phyloP scores from a whole-genome alignment of 2,888 invertebrate species.

The Apoda limacodes region DNA sequence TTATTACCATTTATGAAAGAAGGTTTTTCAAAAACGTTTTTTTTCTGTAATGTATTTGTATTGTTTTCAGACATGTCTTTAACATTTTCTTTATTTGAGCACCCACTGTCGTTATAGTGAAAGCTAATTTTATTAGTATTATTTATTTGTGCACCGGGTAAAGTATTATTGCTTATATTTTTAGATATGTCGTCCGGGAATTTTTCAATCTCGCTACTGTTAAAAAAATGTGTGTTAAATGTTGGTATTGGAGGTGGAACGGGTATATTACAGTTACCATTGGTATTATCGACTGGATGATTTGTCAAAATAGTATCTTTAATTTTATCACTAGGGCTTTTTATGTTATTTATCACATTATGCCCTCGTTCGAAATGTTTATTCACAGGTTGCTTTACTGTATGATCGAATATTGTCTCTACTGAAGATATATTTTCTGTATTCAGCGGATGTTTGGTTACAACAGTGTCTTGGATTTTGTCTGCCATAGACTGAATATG shows the following conservation, averaged over 20 bases:
- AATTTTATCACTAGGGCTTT: slow-evolving; percentile 42
- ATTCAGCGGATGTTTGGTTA: slow-evolving; percentile 62
- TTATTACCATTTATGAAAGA: slow-evolving; percentile 38
- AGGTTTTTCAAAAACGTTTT: slow-evolving; percentile 34
- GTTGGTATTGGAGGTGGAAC: slow-evolving; percentile 54
- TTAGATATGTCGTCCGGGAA: slow-evolving; percentile 12
- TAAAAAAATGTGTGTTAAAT: slow-evolving; percentile 37
- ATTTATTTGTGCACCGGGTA: too few relatives aligned
- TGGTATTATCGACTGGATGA: slow-evolving; percentile 28
- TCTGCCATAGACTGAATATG: slow-evolving; percentile 65
- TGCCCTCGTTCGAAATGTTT: slow-evolving; percentile 40
- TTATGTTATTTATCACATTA: slow-evolving; percentile 42
- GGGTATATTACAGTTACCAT: slow-evolving; percentile 33
- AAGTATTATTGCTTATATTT: slow-evolving; percentile 16
- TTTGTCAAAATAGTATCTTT: slow-evolving; percentile 46
- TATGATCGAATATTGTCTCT: slow-evolving; percentile 45
- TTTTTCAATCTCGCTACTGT: slow-evolving; percentile 34
- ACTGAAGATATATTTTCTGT: slow-evolving; percentile 38
- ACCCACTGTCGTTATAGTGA: slow-evolving; percentile 26
- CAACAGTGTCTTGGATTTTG: slow-evolving; percentile 65
- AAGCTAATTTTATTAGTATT: not conserved
- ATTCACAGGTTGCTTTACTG: slow-evolving; percentile 34
- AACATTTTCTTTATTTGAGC: slow-evolving; percentile 23
- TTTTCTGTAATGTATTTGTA: slow-evolving; percentile 37
- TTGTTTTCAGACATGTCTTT: slow-evolving; percentile 41